Base-by-base conservation (phyloP, 2,888 invertebrate genomes). In the Lycia hirtaria region DNA sequence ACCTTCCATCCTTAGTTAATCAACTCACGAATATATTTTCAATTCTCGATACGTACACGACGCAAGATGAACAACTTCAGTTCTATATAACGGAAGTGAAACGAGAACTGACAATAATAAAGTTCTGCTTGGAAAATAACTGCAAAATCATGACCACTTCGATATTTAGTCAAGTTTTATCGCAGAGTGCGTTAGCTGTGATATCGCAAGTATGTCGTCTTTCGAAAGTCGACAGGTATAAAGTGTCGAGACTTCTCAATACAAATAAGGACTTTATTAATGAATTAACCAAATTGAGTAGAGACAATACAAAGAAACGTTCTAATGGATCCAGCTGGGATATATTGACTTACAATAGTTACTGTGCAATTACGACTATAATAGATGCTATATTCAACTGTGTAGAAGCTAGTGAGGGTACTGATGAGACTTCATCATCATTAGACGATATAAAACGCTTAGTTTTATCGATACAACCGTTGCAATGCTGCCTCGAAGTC, bases 401-500 rank as follows among this genome's bases (percentile, higher is more conserved):
- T 15, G 81, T 82, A 26, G 86, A 88, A 69, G 78, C 76, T 2
- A 64, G 72, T 26, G 82, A 84, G 59, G 79, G 78, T 54, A 69
- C 80, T 14, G 86, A 88, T 47, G 83, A 87, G 24, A 83, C 89
- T 32, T 75, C 81, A n/a, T 82, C 81, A n/a, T 82, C 87, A 0
- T 75, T 93, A 57, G 92, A 93, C 47, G 89, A 92, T 62, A 80
- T 92, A 7, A 92, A 89, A 76, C 79, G 88, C 3, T 81, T 92
- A 41, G 76, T 93, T n/a, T 73, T 92, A 43, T 85, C 87, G 26
- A 85, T 93, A 44, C 85, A 88, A 60, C 92, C 93, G 15, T 61
- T 88, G 32, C 80, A 83, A 58, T 85, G 85, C 64, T 93, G 93
- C 69, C 78, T 94, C 45, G 95, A 96, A 85, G 89, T 95, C 0